Evolutionary conservation across 2,113 vertebrate genomes (phyloP), one percentile per base, ranked within the genome.

Genomic region (Reinhardtius hippoglossoides): DNA sequence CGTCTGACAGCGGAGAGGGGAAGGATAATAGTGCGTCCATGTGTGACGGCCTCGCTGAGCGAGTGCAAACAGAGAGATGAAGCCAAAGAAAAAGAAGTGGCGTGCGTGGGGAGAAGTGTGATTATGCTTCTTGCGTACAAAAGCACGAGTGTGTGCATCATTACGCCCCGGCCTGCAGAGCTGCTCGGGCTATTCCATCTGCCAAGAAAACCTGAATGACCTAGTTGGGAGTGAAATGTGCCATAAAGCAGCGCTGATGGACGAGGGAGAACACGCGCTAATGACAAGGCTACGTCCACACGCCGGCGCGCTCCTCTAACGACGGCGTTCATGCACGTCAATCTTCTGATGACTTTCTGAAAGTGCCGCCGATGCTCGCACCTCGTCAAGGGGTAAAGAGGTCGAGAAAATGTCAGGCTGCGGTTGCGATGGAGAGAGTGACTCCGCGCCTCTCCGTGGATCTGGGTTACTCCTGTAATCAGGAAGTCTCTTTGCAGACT

Each of bases 391-490:
- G 26, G 40, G 63, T 2, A 15, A 61, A 58, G 80, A 84, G 89
- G 83, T 88, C 82, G 83, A 66, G 77, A 75, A 82, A 78, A 84
- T 73, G 85, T 84, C 83, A 78, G 62, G 37, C 64, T 76, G 40
- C 48, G 75, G 50, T 71, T 77, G 44, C 59, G 69, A 82, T 74
- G n/a, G 27, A 31, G 27, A n/a, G 31, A 27, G 44, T 12, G 42
- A 74, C 67, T 59, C 31, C 26, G 37, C 16, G 76, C 72, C 1
- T 24, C 74, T 80, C 65, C 57, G 70, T 79, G 82, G 69, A 83
- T 91, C 79, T 87, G 83, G 83, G 83, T 81, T 88, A 70, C 70
- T 23, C 85, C 55, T 90, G 87, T 88, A 81, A 91, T 91, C 85
- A 76, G 52, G 20, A 24, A 89, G 78, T 90, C 83, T 91, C 74